Evolutionary conservation across 2,113 vertebrate species (phyloP).

Genomic region (Gallinago jamesoni): DNA sequence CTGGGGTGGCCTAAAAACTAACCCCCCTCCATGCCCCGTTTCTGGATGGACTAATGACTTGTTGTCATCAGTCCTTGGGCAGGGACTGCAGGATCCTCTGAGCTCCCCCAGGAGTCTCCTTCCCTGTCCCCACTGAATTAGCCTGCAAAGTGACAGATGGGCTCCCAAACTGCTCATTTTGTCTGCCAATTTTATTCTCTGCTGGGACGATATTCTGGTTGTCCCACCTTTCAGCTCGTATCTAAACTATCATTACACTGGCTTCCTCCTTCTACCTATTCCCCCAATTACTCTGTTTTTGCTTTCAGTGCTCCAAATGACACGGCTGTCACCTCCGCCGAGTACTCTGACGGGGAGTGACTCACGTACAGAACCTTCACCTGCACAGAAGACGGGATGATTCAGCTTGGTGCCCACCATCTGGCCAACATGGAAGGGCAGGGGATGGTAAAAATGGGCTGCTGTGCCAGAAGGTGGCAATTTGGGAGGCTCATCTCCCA

Average conservation of each 20-base stretch:
- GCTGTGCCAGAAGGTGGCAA: background rate
- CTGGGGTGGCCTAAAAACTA: background rate
- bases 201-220: background rate
- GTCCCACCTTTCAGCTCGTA: background rate
- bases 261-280: background rate
- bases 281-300: background rate
- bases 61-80: too few species aligned
- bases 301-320: background rate
- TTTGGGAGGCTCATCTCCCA: background rate
- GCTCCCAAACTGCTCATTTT: too few species aligned
- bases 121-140: background rate
- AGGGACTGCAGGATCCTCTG: background rate
- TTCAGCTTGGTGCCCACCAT: background rate
- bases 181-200: background rate
- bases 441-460: background rate
- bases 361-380: background rate
- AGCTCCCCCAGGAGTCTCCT: background rate
- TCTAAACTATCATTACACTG: background rate
- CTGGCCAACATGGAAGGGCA: background rate
- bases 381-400: background rate
- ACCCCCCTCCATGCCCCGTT: rapidly evolving
- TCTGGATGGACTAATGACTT: too few species aligned
- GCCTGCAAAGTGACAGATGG: background rate
- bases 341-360: background rate
- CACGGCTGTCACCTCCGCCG: background rate